phyloP scores from a whole-genome alignment of 2,888 invertebrate genomes.

The Acanthosoma haemorrhoidale region DNA sequence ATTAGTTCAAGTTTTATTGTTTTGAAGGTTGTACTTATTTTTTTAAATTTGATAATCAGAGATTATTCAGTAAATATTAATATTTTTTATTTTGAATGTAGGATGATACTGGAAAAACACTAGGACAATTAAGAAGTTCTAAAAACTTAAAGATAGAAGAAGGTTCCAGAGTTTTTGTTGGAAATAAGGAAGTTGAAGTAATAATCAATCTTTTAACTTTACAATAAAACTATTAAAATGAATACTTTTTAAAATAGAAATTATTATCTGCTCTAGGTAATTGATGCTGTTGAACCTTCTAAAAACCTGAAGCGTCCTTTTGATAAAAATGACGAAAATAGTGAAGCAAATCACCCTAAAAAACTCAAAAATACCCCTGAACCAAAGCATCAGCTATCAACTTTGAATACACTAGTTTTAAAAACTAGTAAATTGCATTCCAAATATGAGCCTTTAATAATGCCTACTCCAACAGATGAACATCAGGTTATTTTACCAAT shows the following conservation, averaged over 20 bases:
- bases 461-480: constrained; percentile 51
- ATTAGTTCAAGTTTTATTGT: constrained; percentile 46
- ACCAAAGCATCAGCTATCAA: background rate
- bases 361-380: background rate
- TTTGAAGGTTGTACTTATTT: constrained; percentile 45
- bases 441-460: constrained; percentile 47
- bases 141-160: constrained; percentile 46
- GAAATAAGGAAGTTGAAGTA: constrained; percentile 56
- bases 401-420: background rate
- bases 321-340: constrained; percentile 13
- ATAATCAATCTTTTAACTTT: constrained; percentile 8
- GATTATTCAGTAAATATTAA: background rate
- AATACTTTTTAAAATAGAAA: background rate
- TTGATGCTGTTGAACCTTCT: background rate
- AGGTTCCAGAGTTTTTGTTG: constrained; percentile 51
- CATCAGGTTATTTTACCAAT: constrained; percentile 51
- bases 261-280: background rate
- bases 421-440: constrained; percentile 2
- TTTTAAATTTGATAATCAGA: background rate
- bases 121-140: constrained; percentile 49
- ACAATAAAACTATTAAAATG: background rate
- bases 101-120: constrained; percentile 54
- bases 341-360: background rate
- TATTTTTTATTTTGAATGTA: constrained; percentile 39
- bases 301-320: background rate